Conservation (phyloP, 2,113 vertebrate genomes). For the Zosterops japonicus region DNA sequence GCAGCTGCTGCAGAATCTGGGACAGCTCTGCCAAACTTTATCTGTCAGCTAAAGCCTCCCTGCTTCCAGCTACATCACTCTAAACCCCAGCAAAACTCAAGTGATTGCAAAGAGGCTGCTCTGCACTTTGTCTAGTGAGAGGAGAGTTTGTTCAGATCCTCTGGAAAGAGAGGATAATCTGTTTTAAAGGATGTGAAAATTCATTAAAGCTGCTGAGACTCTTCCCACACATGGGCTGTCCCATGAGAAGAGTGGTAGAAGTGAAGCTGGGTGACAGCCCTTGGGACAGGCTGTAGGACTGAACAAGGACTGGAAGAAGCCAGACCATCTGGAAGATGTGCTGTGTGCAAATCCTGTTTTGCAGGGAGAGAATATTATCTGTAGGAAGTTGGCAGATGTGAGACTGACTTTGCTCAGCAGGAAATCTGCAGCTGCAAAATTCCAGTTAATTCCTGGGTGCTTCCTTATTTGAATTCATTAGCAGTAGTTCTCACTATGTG, state of each 20-base stretch:
- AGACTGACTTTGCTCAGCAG: not conserved
- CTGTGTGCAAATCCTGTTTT: not conserved
- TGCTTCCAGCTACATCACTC: not conserved
- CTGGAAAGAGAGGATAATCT: not conserved
- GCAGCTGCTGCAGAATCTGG: not conserved
- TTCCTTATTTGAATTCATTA: not conserved
- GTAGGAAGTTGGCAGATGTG: not conserved
- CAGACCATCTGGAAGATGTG: not conserved
- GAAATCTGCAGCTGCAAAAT: not conserved
- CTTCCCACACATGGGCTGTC: not conserved
- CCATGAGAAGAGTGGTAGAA: not conserved
- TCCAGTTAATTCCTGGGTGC: not conserved
- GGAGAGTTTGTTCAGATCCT: not conserved
- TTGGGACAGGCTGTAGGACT: not conserved
- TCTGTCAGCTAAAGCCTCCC: not conserved
- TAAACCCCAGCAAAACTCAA: not conserved
- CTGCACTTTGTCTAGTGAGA: rapidly evolving
- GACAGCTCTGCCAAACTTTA: not conserved
- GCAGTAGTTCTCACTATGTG: not conserved
- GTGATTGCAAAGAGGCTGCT: not conserved
- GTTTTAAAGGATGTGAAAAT: not conserved
- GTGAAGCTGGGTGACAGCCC: not conserved
- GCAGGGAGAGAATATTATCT: not conserved
- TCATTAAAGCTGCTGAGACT: not conserved
- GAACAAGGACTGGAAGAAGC: not conserved